Evolutionary conservation across 2,113 vertebrate genomes (phyloP).

Genomic region (Hemichromis elongatus): DNA sequence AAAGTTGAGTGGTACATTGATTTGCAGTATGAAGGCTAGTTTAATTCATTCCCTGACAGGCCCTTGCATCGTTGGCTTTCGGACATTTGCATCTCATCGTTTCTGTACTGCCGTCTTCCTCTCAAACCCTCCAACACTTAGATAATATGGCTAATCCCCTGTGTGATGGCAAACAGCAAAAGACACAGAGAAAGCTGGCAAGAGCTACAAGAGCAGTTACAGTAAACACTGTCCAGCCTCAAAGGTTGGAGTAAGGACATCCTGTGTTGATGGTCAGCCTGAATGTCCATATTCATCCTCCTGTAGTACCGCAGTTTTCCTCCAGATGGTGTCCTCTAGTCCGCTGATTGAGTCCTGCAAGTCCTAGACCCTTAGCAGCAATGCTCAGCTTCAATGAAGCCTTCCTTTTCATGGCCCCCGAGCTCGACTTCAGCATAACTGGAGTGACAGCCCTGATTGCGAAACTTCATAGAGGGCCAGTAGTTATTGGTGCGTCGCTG

Average conservation of each 20-base stretch:
- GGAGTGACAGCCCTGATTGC: conserved; percentile 76
- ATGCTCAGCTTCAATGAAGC: conserved; percentile 89
- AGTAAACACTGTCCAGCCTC: conserved; percentile 47
- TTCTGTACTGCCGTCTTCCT: conserved; percentile 3
- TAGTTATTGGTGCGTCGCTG: conserved; percentile 84
- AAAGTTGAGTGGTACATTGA: conserved; percentile 60
- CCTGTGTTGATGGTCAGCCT: background rate
- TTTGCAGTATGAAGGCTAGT: conserved; percentile 68
- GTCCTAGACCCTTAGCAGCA: conserved; percentile 74
- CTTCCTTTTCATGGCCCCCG: conserved; percentile 86
- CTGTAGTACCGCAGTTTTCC: conserved; percentile 4
- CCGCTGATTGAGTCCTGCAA: background rate
- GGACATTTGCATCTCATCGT: conserved; percentile 5
- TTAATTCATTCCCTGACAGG: conserved; percentile 44
- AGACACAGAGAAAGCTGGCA: conserved; percentile 34
- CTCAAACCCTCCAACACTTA: conserved; percentile 13
- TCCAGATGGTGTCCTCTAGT: conserved; percentile 18
- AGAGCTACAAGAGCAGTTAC: conserved; percentile 37
- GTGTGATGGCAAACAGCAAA: conserved; percentile 34
- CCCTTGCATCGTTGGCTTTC: conserved; percentile 26
- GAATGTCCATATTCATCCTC: conserved; percentile 9
- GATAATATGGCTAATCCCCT: conserved; percentile 12
- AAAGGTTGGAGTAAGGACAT: conserved; percentile 14
- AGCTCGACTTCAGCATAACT: conserved; percentile 89
- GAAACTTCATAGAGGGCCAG: conserved; percentile 95